Evolutionary conservation across 2,888 invertebrate genomes (phyloP).

Genomic region (Herminia tarsipennalis): DNA sequence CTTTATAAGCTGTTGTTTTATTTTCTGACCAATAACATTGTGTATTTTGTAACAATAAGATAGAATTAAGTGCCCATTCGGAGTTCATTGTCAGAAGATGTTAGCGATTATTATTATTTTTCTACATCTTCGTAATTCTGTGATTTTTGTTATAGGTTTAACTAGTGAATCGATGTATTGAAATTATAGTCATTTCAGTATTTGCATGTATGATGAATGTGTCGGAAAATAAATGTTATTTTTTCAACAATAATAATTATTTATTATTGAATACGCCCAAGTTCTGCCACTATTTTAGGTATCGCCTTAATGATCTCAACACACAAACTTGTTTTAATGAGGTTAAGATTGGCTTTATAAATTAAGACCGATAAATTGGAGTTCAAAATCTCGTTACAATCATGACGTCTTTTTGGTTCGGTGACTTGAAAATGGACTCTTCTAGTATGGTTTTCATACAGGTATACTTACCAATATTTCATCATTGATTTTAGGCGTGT

Average conservation of each 20-base stretch:
- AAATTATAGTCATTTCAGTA: constrained; percentile 74
- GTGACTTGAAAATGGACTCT: no score
- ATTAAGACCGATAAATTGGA: no score
- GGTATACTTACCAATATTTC: no score
- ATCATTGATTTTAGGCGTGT: no score
- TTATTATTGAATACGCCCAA: neutral
- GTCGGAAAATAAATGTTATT: constrained; percentile 83
- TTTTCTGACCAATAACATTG: constrained; percentile 79
- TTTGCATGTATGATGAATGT: constrained; percentile 79
- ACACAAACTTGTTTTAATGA: no score
- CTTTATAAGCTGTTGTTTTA: constrained; percentile 71
- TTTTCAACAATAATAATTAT: constrained; percentile 57
- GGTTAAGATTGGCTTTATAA: no score
- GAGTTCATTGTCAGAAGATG: constrained; percentile 75
- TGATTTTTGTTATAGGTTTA: constrained; percentile 81
- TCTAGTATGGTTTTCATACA: no score
- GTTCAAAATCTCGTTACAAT: no score
- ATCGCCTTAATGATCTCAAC: no score
- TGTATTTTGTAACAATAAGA: constrained; percentile 70
- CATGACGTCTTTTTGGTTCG: no score
- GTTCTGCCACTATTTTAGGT: no score
- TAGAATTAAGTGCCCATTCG: constrained; percentile 71
- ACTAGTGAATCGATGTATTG: constrained; percentile 71
- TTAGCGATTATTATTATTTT: constrained; percentile 66
- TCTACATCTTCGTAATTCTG: constrained; percentile 79